Conservation (phyloP, 2,113 vertebrate genomes). For the Paratilapia polleni region DNA sequence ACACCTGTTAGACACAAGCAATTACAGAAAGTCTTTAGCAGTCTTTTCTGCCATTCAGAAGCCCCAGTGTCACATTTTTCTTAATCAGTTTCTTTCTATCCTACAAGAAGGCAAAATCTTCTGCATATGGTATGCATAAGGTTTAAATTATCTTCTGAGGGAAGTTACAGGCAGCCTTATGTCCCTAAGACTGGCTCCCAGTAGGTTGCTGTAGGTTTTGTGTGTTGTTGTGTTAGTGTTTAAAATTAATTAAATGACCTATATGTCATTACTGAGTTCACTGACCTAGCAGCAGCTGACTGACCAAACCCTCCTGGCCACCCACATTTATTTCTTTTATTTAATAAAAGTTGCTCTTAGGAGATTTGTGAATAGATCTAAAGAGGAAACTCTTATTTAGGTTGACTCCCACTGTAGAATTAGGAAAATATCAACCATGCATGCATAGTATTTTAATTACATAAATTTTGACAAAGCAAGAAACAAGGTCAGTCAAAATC, state of each 20-base stretch:
- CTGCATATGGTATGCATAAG: background rate
- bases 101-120: background rate
- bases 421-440: background rate
- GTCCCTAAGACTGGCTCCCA: background rate
- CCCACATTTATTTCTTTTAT: too few relatives aligned
- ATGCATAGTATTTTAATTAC: background rate
- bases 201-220: background rate
- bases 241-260: background rate
- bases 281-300: background rate
- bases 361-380: background rate
- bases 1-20: background rate
- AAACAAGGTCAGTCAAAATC: background rate
- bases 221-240: too few relatives aligned
- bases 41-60: background rate
- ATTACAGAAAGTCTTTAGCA: background rate
- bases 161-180: background rate
- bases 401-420: background rate
- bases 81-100: background rate
- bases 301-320: background rate
- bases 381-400: background rate
- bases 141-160: accelerated
- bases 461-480: background rate
- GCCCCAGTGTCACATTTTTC: background rate
- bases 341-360: background rate
- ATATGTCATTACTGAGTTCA: too few relatives aligned